phyloP scores from a whole-genome alignment of 2,113 vertebrate genomes.

The Bubo blakistoni region DNA sequence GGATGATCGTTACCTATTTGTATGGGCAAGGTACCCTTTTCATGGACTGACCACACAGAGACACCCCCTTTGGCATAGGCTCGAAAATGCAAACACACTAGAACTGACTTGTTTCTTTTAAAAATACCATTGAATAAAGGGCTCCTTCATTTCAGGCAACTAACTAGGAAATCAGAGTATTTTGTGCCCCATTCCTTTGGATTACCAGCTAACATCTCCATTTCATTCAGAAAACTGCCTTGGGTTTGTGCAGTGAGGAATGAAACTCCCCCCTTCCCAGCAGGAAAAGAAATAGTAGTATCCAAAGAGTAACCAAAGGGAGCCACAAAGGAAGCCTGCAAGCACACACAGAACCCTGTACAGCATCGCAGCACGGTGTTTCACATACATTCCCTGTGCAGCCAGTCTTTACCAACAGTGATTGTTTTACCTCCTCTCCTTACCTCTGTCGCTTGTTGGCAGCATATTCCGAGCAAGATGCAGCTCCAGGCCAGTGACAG shows the following conservation, averaged over 20 bases:
- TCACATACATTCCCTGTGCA: rapidly evolving
- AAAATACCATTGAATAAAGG: constrained; percentile 49
- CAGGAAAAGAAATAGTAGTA: not conserved
- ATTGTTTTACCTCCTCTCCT: not conserved
- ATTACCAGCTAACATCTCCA: constrained; percentile 26
- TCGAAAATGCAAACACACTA: constrained; percentile 4
- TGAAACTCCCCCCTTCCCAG: not conserved
- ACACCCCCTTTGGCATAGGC: not conserved
- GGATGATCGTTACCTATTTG: not conserved
- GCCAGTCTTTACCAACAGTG: not conserved
- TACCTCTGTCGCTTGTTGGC: rapidly evolving
- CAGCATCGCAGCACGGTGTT: rapidly evolving
- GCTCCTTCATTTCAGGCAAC: constrained; percentile 21
- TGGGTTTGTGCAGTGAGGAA: not conserved
- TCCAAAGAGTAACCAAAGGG: not conserved
- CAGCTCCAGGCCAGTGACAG: not conserved
- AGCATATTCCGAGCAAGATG: not conserved
- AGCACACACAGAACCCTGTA: not conserved
- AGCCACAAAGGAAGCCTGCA: not conserved
- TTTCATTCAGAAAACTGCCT: not conserved
- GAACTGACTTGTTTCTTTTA: constrained; percentile 32
- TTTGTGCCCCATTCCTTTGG: not conserved
- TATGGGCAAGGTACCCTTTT: not conserved
- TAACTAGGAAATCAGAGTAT: not conserved
- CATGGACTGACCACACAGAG: constrained; percentile 24